Conservation (phyloP, 2,888 invertebrate species). For the Nebria brevicollis region DNA sequence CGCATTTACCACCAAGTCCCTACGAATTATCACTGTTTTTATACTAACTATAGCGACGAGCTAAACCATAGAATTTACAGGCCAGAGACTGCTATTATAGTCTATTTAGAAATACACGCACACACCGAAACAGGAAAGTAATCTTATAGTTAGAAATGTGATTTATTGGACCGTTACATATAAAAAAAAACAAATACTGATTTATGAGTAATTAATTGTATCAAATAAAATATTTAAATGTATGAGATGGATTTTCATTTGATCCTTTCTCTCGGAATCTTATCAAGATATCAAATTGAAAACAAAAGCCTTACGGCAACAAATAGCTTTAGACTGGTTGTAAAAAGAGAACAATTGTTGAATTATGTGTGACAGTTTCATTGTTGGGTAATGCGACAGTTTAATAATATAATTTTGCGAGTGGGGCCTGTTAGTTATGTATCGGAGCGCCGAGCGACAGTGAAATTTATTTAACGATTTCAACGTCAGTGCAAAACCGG, state of each 20-base stretch:
- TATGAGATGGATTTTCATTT: neutral
- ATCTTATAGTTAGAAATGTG: too few species aligned
- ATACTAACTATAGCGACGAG: neutral
- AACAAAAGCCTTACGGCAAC: neutral
- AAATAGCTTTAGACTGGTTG: neutral
- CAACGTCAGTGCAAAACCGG: conserved; percentile 15
- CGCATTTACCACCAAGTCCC: neutral
- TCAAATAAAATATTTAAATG: neutral
- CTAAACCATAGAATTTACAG: neutral
- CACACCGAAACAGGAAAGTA: too few species aligned
- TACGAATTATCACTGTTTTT: conserved; percentile 16
- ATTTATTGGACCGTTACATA: too few species aligned
- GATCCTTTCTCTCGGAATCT: neutral
- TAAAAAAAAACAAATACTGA: too few species aligned
- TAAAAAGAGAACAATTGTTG: neutral
- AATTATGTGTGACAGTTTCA: neutral
- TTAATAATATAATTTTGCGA: conserved; percentile 1
- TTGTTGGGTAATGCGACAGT: neutral
- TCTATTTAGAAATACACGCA: too few species aligned
- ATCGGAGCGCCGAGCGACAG: neutral
- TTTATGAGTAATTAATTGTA: too few species aligned
- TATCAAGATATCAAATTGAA: neutral
- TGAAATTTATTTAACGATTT: conserved; percentile 3
- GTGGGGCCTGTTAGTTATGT: neutral
- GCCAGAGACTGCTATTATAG: neutral